Conservation (phyloP, 2,797 vertebrate species). For the Tolypeutes matacus region DNA sequence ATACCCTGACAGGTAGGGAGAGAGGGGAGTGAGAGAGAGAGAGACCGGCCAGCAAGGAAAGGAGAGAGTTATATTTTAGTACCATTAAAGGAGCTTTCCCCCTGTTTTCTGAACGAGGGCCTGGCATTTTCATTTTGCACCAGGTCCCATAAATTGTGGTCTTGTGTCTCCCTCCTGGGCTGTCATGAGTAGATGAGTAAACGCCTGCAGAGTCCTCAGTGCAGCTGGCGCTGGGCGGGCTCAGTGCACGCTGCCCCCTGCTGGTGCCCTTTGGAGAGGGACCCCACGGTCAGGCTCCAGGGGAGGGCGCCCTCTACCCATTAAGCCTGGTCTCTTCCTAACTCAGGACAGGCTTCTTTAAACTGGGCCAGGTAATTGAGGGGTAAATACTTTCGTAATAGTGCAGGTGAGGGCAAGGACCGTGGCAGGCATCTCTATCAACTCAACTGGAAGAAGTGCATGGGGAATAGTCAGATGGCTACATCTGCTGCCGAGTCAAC, state of each 20-base stretch:
- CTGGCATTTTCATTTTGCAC: background rate
- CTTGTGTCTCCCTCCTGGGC: background rate
- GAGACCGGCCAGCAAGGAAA: background rate
- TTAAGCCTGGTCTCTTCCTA: background rate
- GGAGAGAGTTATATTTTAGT: background rate
- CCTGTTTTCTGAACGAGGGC: background rate
- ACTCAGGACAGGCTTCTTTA: background rate
- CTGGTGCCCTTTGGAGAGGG: background rate
- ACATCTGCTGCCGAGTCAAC: background rate
- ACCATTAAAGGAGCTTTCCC: background rate
- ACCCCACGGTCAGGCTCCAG: background rate
- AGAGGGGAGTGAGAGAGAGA: background rate
- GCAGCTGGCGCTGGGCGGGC: rapidly evolving
- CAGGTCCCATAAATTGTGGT: background rate
- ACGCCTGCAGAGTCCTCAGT: background rate
- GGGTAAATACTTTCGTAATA: background rate
- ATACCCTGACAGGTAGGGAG: background rate
- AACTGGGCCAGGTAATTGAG: background rate
- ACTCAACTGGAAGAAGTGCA: background rate
- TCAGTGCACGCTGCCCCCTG: background rate
- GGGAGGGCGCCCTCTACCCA: background rate
- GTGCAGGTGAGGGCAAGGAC: background rate
- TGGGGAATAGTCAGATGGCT: background rate
- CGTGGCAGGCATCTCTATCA: background rate
- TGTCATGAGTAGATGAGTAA: background rate